phyloP scores from a whole-genome alignment of 2,113 vertebrate genomes.

The Tenrec ecaudatus region DNA sequence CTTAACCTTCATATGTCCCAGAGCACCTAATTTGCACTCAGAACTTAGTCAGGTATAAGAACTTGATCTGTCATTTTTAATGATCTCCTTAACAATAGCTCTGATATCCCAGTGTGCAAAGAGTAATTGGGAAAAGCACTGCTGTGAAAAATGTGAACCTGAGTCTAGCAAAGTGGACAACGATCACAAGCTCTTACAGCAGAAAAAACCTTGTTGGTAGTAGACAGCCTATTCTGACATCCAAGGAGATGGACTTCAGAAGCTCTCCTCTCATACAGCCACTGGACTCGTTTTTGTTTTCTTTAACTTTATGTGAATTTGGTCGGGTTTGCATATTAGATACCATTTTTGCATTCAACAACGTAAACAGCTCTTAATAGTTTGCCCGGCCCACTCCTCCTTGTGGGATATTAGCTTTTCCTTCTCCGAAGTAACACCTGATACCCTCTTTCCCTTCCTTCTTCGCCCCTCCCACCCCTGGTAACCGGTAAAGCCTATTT shows the following conservation, averaged over 20 bases:
- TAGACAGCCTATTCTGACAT: constrained; percentile 28
- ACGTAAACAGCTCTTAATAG: too few relatives aligned
- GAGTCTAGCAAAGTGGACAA: constrained; percentile 56
- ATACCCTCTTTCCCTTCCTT: too few relatives aligned
- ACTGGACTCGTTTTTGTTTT: neutral
- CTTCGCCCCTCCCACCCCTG: too few relatives aligned
- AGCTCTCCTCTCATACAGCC: neutral
- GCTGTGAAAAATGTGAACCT: constrained; percentile 49
- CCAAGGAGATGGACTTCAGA: constrained; percentile 11
- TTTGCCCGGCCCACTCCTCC: too few relatives aligned
- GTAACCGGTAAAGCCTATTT: too few relatives aligned
- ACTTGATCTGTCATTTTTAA: constrained; percentile 52
- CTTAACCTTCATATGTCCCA: neutral
- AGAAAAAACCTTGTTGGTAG: constrained; percentile 37
- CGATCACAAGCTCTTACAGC: constrained; percentile 36
- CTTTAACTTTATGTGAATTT: too few relatives aligned
- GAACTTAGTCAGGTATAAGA: constrained; percentile 36
- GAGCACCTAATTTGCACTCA: constrained; percentile 46
- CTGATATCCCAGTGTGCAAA: constrained; percentile 23
- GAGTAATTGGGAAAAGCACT: constrained; percentile 65
- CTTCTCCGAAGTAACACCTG: too few relatives aligned
- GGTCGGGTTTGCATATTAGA: too few relatives aligned
- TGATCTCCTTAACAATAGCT: constrained; percentile 66
- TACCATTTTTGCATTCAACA: too few relatives aligned
- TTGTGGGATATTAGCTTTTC: too few relatives aligned